Evolutionary conservation across 2,113 vertebrate species (phyloP).

Genomic region (Chloebia gouldiae): DNA sequence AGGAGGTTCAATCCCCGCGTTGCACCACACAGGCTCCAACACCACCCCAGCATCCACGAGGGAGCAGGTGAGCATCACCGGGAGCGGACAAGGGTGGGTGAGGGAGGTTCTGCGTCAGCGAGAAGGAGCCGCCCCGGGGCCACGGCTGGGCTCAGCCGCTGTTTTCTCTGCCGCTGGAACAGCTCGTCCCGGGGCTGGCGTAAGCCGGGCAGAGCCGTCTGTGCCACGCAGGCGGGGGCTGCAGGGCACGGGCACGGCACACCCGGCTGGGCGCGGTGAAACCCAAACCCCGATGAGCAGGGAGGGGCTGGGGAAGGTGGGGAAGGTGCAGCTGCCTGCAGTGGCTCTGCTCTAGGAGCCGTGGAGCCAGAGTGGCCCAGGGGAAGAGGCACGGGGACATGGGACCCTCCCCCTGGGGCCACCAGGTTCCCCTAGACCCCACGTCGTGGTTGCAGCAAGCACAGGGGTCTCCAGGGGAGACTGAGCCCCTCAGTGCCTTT

Average conservation of each 20-base stretch:
- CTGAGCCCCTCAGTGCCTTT: rapidly evolving
- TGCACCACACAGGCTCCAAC: background rate
- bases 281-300: background rate
- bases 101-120: background rate
- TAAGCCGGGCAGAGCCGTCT: background rate
- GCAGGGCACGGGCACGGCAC: background rate
- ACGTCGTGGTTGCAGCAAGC: rapidly evolving
- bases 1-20: background rate
- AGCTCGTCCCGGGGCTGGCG: background rate
- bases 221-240: background rate
- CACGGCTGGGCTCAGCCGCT: rapidly evolving
- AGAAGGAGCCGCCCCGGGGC: background rate
- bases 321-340: background rate
- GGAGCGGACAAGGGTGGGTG: background rate
- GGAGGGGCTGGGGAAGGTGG: background rate
- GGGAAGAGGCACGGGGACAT: rapidly evolving
- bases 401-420: rapidly evolving
- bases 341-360: background rate
- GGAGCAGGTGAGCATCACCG: background rate
- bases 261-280: background rate
- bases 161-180: background rate
- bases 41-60: rapidly evolving
- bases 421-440: background rate
- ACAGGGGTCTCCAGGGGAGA: background rate
- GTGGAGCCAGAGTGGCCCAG: background rate